Evolutionary conservation across 2,888 invertebrate genomes (phyloP), one percentile per base, ranked within the genome.

Genomic region (Elysia crispata): DNA sequence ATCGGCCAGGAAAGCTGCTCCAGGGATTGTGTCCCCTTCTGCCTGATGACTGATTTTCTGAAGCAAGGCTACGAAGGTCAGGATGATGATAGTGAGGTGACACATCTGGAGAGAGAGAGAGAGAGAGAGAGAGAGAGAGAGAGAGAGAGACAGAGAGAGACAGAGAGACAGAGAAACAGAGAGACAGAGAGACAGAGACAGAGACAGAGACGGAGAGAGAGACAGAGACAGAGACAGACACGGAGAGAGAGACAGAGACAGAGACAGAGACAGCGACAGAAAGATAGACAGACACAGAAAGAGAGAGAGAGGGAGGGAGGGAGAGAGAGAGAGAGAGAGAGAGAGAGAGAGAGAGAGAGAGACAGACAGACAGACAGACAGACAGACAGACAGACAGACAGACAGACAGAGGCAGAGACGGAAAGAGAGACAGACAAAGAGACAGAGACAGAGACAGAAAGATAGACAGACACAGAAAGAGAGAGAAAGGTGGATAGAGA

Each of bases 1-100:
- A 25, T 77, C 79, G 11, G 79, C 79, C 1, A 77, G 41, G 62
- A 74, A 82, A 11, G 72, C 64, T 6, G 77, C 79, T 20, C 41
- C 60, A n/a, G 23, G 33, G 1, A 67, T 62, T 11, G 28, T 31
- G 1, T 25, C 33, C 1, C 64, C 77, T 1, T 49, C 60, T 18
- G 23, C 18, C 0, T 66, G 50, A 15, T 57, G 50, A 28, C 69
- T 69, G 20, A 77, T 50, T 50, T 73, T 64, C 41, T 82, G 74
- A 25, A 82, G 57, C 15, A 80, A 20, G 6, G 31, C 0, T 15
- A 82, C 77, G 69, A 82, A 25, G 1, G 66, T 69, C 69, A 82
- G 20, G 25, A 82, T 13, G 0, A 77, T 74, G 28, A 74, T 33
- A 5, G 67, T 70, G 18, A 64, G 67, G 25, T 77, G 74, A 33